These are phyloP conservation scores for Labeo rohita DNA, from an alignment of 2,113 vertebrate genomes.

Conservation along the genomic window DNA sequence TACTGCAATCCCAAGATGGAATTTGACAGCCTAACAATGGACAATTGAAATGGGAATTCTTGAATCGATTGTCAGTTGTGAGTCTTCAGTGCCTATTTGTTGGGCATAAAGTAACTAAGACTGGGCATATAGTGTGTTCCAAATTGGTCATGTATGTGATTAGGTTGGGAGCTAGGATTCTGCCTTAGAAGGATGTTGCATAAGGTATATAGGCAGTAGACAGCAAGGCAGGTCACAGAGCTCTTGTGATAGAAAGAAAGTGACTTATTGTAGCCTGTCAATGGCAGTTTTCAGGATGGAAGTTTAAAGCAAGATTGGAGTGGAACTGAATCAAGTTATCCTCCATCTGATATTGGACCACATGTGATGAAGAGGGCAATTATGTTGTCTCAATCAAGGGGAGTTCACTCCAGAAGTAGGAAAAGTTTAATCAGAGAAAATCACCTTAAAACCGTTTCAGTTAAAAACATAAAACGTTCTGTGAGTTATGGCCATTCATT, in stretches of 20 bases:
- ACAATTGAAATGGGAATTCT: too few species aligned
- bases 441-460: constrained; percentile 3
- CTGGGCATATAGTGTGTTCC: not conserved
- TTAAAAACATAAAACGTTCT: too few species aligned
- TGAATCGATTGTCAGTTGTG: too few species aligned
- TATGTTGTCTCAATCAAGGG: constrained; percentile 14
- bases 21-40: too few species aligned
- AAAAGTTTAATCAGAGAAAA: constrained; percentile 16
- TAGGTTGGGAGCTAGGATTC: too few species aligned
- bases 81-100: not conserved
- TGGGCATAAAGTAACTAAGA: too few species aligned
- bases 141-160: not conserved
- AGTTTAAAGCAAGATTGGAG: constrained; percentile 1
- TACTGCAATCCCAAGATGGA: too few species aligned
- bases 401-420: not conserved
- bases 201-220: too few species aligned
- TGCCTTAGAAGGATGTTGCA: not conserved
- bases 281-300: not conserved
- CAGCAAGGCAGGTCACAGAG: too few species aligned
- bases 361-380: constrained; percentile 12
- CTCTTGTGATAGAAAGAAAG: not conserved
- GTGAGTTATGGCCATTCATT: not conserved
- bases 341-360: not conserved
- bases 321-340: constrained; percentile 12
- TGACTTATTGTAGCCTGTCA: not conserved